Base-by-base conservation (phyloP, 2,797 vertebrate genomes). In the Tolypeutes matacus region DNA sequence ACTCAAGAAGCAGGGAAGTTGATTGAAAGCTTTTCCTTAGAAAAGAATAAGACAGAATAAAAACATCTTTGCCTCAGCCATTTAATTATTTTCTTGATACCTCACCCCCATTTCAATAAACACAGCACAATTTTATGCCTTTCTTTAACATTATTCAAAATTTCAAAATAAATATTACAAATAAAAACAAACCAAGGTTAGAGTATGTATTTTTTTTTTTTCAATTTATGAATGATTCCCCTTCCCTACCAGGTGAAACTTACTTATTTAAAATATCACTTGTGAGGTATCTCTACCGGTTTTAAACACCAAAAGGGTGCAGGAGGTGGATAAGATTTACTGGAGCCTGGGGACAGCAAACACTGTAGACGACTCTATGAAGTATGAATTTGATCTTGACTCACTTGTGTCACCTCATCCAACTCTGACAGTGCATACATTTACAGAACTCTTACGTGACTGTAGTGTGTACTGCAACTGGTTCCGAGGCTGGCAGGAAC, bases 401-500 rank as follows among this genome's bases (percentile, higher is more conserved):
- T 86, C 23, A 51, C 58, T 86, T 86, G 89, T 62, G 7, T 95
- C 58, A n/a, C 56, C 25, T 69, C 70, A 17, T 73, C 46, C 18
- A 75, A 31, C 9, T 88, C 27, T 51, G 23, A 78, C 15, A 39
- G 27, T 78, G 64, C 85, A 42, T 56, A 60, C 23, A 86, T 49
- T 76, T 89, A 78, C 3, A 92, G 60, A 86, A 91, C 53, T 80
- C 83, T 89, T 95, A 53, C 25, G 62, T 73, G 15, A 93, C 85
- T 21, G 69, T 75, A 65, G n/a, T 69, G 60, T 49, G 60, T 15
- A 17, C 6, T 76, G 15, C 60, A 25, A 42, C 46, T 60, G 31
- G n/a, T 73, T 83, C 78, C 60, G 65, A 65, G 20, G 64, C 88
- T 78, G 14, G 9, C 36, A 42, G 36, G 15, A 75, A 82, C 75